Evolutionary conservation across 2,888 invertebrate species (phyloP), one percentile per base, ranked within the genome.

Genomic region (Microchrysa polita): DNA sequence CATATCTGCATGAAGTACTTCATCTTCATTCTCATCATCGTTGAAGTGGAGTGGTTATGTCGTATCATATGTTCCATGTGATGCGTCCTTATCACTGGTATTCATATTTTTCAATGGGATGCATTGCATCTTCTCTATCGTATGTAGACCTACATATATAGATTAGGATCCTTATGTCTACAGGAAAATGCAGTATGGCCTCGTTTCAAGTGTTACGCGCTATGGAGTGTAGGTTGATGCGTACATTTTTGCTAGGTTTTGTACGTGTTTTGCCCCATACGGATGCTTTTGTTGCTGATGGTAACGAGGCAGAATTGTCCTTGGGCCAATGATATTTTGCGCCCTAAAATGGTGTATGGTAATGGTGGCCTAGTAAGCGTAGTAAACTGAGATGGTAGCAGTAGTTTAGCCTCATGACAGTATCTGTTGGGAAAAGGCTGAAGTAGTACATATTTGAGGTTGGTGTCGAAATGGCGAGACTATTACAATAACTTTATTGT

Each of bases 1-100:
- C 48, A 48, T n/a, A n/a, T 48, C 48, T 34, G 27, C 48, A 48
- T 48, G 48, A 34, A 34, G 27, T 48, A 48, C 48, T 48, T 48
- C n/a, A n/a, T 48, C 48, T 7, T 34, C 27, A 7, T 34, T 7
- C 2, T 34, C 27, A 34, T 34, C 4, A 34, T 34, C n/a, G 7
- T 34, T 34, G 27, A 7, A 34, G 27, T 48, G 48, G 48, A 48
- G 48, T 48, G 48, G 48, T 4, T 42, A 12, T 48, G 48, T 34
- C 27, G 27, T 7, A 34, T 34, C 27, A 34, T 34, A 48, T 48
- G 48, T 48, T 48, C 48, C 48, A 7, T 34, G 27, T n/a, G 42
- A 42, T 42, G 42, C 42, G 16, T 48, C 48, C 48, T 48, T 48
- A 48, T 48, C 48, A 48, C 14, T 2, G 48, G 5, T 48, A 12